phyloP scores from a whole-genome alignment of 2,113 vertebrate species.

The Chloroceryle aenea region DNA sequence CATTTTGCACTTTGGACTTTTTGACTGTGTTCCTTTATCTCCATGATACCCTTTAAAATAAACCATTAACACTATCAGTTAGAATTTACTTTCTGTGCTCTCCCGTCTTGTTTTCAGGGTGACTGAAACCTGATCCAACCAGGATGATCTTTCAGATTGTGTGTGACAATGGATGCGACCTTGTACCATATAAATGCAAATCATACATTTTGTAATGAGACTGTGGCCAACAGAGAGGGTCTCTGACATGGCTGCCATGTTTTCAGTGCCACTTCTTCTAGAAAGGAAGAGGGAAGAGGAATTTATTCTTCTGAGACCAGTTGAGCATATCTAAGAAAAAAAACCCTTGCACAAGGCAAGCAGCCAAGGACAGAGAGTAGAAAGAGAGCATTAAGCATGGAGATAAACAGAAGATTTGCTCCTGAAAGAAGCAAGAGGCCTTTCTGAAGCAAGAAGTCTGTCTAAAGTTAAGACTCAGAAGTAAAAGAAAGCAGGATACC shows the following conservation, averaged over 20 bases:
- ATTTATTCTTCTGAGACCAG: background rate
- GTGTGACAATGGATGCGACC: background rate
- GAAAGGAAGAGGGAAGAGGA: background rate
- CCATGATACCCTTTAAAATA: background rate
- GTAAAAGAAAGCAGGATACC: background rate
- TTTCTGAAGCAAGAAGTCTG: background rate
- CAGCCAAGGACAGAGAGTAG: background rate
- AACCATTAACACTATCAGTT: background rate
- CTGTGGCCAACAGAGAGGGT: background rate
- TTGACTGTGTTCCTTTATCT: background rate
- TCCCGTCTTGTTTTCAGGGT: background rate
- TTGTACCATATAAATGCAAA: background rate
- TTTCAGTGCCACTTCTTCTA: background rate
- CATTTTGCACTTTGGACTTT: background rate
- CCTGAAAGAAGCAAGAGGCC: background rate
- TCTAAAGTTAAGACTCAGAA: background rate
- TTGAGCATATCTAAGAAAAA: background rate
- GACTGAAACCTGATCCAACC: background rate
- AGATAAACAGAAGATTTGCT: background rate
- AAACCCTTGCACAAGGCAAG: background rate
- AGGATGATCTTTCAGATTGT: background rate
- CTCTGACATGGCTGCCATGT: background rate
- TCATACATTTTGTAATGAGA: background rate
- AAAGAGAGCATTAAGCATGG: background rate
- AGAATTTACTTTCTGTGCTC: background rate